A percentile compares a stretch with the other conserved stretches of the same genome.
phyloP scores from a whole-genome alignment of 2,113 vertebrate species.

The Misgurnus mizolepis region DNA sequence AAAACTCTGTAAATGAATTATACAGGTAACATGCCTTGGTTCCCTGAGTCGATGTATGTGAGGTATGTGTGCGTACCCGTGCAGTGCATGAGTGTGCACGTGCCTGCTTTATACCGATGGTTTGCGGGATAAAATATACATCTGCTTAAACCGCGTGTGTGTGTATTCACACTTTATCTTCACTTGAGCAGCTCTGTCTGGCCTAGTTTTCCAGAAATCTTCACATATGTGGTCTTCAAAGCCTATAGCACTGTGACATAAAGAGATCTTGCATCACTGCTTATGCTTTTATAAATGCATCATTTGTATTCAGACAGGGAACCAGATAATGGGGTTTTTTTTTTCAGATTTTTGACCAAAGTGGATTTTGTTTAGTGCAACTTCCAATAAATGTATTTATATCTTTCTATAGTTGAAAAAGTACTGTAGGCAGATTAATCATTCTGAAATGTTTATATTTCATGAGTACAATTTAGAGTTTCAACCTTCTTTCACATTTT shows the following conservation, averaged over 20 bases:
- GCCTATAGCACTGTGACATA: neutral
- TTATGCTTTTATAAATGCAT: neutral
- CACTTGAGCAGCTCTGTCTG: conserved; percentile 40
- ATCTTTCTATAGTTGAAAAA: neutral
- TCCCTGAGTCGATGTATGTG: neutral
- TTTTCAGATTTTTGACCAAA: too few relatives aligned
- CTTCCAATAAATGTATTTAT: neutral
- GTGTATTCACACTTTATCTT: conserved; percentile 40
- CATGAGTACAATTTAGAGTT: too few relatives aligned
- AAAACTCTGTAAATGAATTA: neutral
- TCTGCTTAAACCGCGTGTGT: conserved; percentile 2
- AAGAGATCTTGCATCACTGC: neutral
- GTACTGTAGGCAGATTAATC: too few relatives aligned
- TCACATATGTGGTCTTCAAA: neutral
- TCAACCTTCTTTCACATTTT: too few relatives aligned
- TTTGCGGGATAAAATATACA: neutral
- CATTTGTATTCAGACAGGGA: neutral
- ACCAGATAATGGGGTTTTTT: too few relatives aligned
- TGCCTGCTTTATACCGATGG: neutral
- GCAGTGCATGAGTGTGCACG: neutral
- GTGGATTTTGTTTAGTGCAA: too few relatives aligned
- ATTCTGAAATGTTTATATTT: too few relatives aligned
- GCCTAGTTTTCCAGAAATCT: conserved; percentile 36
- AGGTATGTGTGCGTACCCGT: conserved; percentile 1
- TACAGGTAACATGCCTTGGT: neutral